These are phyloP conservation scores for Heliconius hermathena DNA, from an alignment of 1,140 invertebrate species.

Conservation along the genomic window DNA sequence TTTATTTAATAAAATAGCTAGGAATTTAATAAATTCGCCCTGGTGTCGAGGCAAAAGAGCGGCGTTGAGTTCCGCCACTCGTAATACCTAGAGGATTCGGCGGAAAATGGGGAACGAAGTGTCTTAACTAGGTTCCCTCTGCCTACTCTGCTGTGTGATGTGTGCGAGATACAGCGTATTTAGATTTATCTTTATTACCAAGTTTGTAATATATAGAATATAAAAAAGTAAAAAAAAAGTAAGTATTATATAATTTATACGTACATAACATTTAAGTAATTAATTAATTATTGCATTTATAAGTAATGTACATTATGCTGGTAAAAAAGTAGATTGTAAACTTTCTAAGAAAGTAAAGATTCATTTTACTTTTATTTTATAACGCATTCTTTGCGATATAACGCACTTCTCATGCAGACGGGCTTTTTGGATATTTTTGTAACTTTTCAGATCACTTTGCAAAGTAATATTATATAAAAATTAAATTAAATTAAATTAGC, in stretches of 20 bases:
- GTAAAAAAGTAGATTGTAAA: conserved; percentile 2
- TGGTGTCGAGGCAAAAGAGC: no score
- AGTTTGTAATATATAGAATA: not conserved
- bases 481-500: no score
- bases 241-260: not conserved
- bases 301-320: not conserved
- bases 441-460: no score
- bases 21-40: not conserved
- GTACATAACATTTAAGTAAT: not conserved
- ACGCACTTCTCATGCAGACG: not conserved
- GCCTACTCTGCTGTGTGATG: no score
- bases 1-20: not conserved
- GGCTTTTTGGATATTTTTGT: not conserved
- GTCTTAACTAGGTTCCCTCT: no score
- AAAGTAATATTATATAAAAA: no score
- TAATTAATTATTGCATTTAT: not conserved
- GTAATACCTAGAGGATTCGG: no score
- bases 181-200: no score
- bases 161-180: no score
- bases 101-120: no score
- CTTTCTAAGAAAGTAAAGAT: conserved; percentile 14
- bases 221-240: not conserved
- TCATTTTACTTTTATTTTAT: conserved; percentile 20
- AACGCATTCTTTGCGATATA: not conserved
- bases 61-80: no score